phyloP scores from a whole-genome alignment of 2,797 vertebrate genomes.

The Cyprinella venusta region DNA sequence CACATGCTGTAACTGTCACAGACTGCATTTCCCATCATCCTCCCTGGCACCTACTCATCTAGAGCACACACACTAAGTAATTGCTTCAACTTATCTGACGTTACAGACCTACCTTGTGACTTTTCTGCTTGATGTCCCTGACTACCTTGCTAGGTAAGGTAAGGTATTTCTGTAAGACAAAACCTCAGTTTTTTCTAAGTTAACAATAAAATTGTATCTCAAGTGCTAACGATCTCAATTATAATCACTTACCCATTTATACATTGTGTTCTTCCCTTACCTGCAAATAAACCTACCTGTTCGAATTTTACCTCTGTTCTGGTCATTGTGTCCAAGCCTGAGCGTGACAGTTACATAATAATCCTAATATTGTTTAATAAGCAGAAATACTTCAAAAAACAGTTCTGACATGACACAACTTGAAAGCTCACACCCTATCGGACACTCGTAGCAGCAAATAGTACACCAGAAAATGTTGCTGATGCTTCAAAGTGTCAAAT shows the following conservation, averaged over 20 bases:
- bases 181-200: too few relatives aligned
- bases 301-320: neutral
- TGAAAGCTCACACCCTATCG: neutral
- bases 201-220: too few relatives aligned
- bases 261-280: neutral
- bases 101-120: too few relatives aligned
- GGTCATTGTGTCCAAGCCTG: neutral
- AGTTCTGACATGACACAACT: neutral
- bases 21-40: neutral
- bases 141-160: too few relatives aligned
- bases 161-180: too few relatives aligned
- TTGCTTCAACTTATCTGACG: too few relatives aligned
- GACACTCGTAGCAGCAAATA: constrained; percentile 4
- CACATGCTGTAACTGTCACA: neutral
- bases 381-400: neutral
- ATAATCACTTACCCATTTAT: neutral
- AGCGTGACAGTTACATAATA: neutral
- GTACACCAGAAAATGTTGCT: constrained; percentile 70
- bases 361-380: neutral
- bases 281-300: neutral
- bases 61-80: too few relatives aligned
- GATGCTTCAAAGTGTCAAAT: constrained; percentile 77
- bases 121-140: too few relatives aligned
- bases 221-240: neutral
- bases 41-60: too few relatives aligned